These are phyloP conservation scores for Malurus leucopterus DNA, from an alignment of 2,797 vertebrate species.

Conservation along the genomic window DNA sequence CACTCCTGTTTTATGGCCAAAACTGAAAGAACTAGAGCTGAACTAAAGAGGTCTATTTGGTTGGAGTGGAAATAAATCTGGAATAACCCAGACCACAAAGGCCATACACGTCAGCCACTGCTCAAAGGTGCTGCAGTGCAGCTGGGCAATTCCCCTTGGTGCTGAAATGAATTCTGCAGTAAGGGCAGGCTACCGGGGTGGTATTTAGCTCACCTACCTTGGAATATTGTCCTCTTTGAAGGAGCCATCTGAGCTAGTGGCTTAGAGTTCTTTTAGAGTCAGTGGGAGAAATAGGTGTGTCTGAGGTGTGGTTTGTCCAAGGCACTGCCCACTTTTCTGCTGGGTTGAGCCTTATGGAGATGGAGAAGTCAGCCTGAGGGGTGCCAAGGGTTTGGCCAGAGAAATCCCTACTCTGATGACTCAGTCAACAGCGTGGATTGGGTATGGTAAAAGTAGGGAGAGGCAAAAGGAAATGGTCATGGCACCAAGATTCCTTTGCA, in stretches of 20 bases:
- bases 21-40: not conserved
- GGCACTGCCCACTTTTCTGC: not conserved
- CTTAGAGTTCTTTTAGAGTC: not conserved
- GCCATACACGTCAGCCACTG: not conserved
- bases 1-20: not conserved
- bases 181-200: not conserved
- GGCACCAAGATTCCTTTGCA: not conserved
- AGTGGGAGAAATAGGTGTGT: not conserved
- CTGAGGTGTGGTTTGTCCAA: not conserved
- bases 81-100: not conserved
- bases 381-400: accelerated
- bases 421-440: not conserved
- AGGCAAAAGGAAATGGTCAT: not conserved
- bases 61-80: not conserved
- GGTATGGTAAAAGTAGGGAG: not conserved
- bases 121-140: not conserved
- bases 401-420: not conserved
- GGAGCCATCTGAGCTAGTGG: not conserved
- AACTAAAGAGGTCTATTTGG: not conserved
- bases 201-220: not conserved
- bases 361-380: not conserved
- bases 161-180: not conserved
- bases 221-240: not conserved
- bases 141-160: not conserved
- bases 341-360: not conserved